phyloP scores from a whole-genome alignment of 2,113 vertebrate genomes.

The Nesospiza acunhae region DNA sequence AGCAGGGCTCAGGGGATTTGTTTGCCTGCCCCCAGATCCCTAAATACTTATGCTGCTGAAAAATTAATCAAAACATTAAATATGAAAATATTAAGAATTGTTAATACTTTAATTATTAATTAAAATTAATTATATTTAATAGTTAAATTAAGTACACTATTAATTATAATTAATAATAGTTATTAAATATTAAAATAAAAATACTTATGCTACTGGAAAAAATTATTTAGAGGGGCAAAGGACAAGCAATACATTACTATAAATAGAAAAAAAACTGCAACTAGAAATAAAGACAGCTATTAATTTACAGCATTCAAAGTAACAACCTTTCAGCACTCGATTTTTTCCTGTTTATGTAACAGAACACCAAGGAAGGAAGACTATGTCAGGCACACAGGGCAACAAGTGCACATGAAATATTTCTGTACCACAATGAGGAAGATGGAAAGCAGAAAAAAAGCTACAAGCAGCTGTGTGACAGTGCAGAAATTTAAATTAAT shows the following conservation, averaged over 20 bases:
- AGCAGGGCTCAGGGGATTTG: neutral
- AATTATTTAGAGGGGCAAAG: neutral
- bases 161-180: no score
- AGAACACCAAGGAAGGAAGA: neutral
- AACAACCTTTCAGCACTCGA: neutral
- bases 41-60: neutral
- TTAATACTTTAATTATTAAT: no score
- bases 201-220: no score
- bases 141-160: no score
- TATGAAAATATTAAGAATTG: neutral
- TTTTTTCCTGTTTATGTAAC: neutral
- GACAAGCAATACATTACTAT: neutral
- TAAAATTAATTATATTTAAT: no score
- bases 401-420: neutral
- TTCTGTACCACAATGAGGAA: neutral
- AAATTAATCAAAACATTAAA: neutral
- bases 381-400: neutral
- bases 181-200: no score
- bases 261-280: neutral
- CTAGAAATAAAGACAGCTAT: neutral
- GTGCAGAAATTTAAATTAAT: neutral
- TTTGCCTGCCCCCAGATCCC: neutral
- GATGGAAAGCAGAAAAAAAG: neutral
- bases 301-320: neutral
- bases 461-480: neutral